These are phyloP conservation scores for Pterois miles DNA, from an alignment of 2,797 vertebrate genomes.

Conservation along the genomic window DNA sequence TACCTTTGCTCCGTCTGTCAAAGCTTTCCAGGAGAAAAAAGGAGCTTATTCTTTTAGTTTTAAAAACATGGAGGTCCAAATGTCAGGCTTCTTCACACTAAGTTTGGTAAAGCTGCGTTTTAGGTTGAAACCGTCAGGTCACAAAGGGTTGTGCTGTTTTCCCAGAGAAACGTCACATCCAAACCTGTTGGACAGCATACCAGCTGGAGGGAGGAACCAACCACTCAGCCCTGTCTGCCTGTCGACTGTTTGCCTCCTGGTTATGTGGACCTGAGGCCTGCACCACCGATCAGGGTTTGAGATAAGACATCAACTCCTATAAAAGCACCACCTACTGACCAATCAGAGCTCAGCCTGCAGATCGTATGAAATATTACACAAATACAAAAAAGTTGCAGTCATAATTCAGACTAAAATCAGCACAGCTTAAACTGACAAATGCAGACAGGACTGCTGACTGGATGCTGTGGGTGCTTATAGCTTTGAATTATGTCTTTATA, in stretches of 20 bases:
- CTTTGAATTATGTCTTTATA: no score
- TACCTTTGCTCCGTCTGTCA: neutral
- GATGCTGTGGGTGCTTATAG: no score
- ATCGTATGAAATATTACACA: no score
- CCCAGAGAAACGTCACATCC: neutral
- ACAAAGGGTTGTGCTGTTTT: neutral
- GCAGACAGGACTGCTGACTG: no score
- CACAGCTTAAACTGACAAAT: no score
- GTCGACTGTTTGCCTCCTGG: neutral
- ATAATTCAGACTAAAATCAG: no score
- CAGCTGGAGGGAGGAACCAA: constrained; percentile 29
- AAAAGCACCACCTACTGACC: no score
- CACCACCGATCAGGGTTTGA: no score
- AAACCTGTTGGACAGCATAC: constrained; percentile 70
- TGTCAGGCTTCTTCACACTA: neutral
- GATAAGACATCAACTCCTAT: no score
- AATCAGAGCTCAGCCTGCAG: no score
- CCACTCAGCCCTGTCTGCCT: constrained; percentile 17
- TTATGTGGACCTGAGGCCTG: neutral
- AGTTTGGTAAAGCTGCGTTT: neutral
- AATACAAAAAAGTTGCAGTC: no score
- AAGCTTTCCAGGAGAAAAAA: neutral
- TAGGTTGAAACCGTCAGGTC: neutral
- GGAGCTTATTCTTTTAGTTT: neutral
- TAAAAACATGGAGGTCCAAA: neutral